These are phyloP conservation scores for Larimichthys crocea DNA, from an alignment of 2,113 vertebrate genomes.

Conservation along the genomic window DNA sequence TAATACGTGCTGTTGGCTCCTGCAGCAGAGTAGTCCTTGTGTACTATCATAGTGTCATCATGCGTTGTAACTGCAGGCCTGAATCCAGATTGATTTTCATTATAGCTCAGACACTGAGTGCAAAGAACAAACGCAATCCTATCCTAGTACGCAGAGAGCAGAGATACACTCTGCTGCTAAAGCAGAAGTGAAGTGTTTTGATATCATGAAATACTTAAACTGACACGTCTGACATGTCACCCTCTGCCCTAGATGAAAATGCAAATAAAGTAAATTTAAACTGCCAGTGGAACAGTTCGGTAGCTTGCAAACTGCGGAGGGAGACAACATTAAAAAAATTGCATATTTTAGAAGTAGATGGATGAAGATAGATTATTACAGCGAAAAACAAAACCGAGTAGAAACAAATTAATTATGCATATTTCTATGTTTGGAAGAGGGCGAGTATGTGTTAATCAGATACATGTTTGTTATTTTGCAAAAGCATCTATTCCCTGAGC, in stretches of 20 bases:
- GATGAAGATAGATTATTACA: background rate
- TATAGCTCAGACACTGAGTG: conserved; percentile 29
- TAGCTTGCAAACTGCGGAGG: background rate
- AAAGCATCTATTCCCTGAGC: conserved; percentile 23
- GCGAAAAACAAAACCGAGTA: background rate
- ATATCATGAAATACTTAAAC: background rate
- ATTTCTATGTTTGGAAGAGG: background rate
- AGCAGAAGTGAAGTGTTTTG: background rate
- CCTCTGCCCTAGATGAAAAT: background rate
- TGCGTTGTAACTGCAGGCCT: conserved; percentile 49
- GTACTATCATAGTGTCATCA: conserved; percentile 38
- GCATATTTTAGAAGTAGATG: background rate
- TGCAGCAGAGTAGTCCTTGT: conserved; percentile 17
- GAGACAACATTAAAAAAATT: background rate
- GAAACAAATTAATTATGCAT: background rate
- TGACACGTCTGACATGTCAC: background rate
- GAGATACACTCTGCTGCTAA: background rate
- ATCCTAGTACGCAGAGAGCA: conserved; percentile 4
- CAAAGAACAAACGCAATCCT: conserved; percentile 28
- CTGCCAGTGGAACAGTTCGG: background rate
- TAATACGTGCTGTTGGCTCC: conserved; percentile 3
- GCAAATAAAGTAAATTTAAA: background rate
- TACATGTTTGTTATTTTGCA: conserved; percentile 17
- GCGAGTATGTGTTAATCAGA: conserved; percentile 6
- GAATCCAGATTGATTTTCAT: conserved; percentile 58